Base-by-base conservation (phyloP, 2,113 vertebrate genomes). In the Phainopepla nitens region DNA sequence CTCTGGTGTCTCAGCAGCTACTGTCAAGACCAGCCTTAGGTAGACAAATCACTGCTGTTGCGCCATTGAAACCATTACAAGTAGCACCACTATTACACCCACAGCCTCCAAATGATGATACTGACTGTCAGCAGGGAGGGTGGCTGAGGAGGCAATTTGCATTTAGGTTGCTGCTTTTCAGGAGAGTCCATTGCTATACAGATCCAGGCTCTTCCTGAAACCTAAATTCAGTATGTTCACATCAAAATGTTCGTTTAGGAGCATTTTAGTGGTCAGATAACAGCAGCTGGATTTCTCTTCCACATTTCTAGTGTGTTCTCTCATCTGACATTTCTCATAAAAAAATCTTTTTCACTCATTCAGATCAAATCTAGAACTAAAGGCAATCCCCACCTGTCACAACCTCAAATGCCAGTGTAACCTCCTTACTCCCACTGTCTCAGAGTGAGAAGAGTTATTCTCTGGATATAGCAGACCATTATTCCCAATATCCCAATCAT, bases 21-120 rank as follows among this genome's bases (percentile, higher is more conserved):
- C 84, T 80, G 50, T 88, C 85, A 86, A 64, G 76, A 51, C 58
- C 56, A 73, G 64, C 44, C 50, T 65, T 77, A 73, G 29, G 80
- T 57, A 93, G 85, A 44, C 70, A 73, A 77, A 91, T 93, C 88
- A 71, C 54, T 95, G 68, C 71, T 86, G 58, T 62, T 76, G 54
- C 0, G 0, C 71, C 39, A 44, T 3, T 88, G 62, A 91, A 87
- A 90, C 39, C 35, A n/a, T 45, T 92, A 88, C 56, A 73, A 86
- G 24, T 66, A 50, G 50, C 57, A 65, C 29, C 47, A 31, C 29
- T 42, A 3, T 70, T 28, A 31, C 58, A 72, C 19, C 51, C 42
- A 36, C 41, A 62, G 56, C 44, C 36, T 85, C 64, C 57, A 49
- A 65, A 82, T 41, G 36, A 57, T 45, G 45, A 76, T 6, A 22